Conservation (phyloP, 2,113 vertebrate species). For the Halcyon malimbica region DNA sequence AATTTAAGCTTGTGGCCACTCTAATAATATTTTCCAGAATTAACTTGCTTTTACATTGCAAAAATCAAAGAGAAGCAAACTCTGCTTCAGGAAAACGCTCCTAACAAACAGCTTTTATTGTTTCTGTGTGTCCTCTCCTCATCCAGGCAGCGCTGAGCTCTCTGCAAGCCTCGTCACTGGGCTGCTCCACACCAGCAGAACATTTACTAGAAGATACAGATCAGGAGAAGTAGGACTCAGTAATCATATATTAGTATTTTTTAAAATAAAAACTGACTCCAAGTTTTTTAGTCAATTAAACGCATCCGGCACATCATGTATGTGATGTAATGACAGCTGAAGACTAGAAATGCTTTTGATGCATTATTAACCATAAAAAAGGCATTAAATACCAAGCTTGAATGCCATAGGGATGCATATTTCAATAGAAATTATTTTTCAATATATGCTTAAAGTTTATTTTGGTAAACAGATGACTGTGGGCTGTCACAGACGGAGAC, state of each 20-base stretch:
- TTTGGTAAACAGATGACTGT: conserved; percentile 82
- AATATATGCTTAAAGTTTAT: conserved; percentile 82
- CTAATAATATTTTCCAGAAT: background rate
- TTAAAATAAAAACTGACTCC: conserved; percentile 71
- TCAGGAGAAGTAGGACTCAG: conserved; percentile 39
- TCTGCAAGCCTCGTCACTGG: background rate
- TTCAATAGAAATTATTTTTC: conserved; percentile 82
- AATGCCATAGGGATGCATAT: conserved; percentile 81
- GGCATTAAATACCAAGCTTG: conserved; percentile 77
- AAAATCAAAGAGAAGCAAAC: background rate
- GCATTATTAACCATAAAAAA: conserved; percentile 84
- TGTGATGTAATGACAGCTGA: conserved; percentile 78
- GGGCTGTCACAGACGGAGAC: conserved; percentile 73
- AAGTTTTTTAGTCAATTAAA: conserved; percentile 76
- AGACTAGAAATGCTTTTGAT: conserved; percentile 78
- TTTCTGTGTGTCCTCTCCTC: background rate
- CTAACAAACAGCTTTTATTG: conserved; percentile 5
- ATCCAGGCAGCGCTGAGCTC: background rate
- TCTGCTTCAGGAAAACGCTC: background rate
- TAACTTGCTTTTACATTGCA: background rate
- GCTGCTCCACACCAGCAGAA: conserved; percentile 26
- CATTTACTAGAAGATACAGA: conserved; percentile 39
- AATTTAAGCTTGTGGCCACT: background rate
- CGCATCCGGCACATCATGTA: conserved; percentile 68
- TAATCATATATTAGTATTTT: conserved; percentile 69